Evolutionary conservation across 1,140 invertebrate genomes (phyloP).

Genomic region (Drosophila suzukii): DNA sequence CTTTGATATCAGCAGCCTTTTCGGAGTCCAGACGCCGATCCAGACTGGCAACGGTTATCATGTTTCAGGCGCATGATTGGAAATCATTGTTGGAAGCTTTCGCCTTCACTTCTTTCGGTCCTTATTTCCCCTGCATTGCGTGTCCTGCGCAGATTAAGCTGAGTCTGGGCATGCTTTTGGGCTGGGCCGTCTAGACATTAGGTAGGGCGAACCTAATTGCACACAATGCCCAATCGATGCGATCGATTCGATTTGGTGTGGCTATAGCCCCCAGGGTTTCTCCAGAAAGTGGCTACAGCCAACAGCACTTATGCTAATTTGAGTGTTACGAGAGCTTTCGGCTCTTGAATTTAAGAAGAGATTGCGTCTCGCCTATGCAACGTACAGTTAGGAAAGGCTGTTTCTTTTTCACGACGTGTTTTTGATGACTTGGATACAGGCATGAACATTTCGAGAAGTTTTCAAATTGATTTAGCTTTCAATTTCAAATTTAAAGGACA

Average conservation of each 20-base stretch:
- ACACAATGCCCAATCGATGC: slow-evolving; percentile 70
- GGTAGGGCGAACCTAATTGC: slow-evolving; percentile 65
- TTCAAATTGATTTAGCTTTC: too few species aligned
- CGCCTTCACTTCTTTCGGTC: background rate
- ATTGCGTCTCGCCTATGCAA: slow-evolving; percentile 10
- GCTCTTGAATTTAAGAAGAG: slow-evolving; percentile 50
- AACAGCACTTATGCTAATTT: slow-evolving; percentile 66
- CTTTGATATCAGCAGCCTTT: slow-evolving; percentile 17
- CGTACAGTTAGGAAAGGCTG: slow-evolving; percentile 5
- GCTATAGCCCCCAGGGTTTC: slow-evolving; percentile 34
- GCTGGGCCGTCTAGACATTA: slow-evolving; percentile 64
- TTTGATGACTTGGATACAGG: too few species aligned
- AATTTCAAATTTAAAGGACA: too few species aligned
- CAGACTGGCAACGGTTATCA: slow-evolving; percentile 64
- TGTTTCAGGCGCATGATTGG: slow-evolving; percentile 80
- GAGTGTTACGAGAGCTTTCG: background rate
- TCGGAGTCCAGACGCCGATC: slow-evolving; percentile 23
- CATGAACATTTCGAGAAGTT: too few species aligned
- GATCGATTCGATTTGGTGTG: slow-evolving; percentile 17
- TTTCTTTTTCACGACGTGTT: background rate
- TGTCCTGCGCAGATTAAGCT: slow-evolving; percentile 74
- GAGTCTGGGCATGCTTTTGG: slow-evolving; percentile 3
- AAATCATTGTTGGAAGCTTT: slow-evolving; percentile 56
- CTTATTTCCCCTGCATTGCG: slow-evolving; percentile 49
- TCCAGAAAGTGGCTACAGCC: slow-evolving; percentile 57